Evolutionary conservation across 64 coral and sea anemone species (phyloP), one percentile per base, ranked within the genome.

Genomic region (Actinia tenebrosa): DNA sequence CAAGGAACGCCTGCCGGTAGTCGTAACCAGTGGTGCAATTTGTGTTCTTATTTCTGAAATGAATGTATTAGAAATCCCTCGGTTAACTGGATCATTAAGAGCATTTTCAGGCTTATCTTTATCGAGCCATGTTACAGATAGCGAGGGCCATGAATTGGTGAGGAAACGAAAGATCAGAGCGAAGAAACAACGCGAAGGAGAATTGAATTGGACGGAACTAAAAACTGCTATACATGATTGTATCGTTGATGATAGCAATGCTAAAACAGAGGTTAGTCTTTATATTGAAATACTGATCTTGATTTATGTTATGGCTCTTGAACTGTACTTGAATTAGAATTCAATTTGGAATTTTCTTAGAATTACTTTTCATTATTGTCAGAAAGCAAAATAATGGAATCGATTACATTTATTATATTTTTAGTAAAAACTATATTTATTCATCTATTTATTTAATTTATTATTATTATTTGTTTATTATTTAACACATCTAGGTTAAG

Each of bases 81-180:
- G 97, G n/a, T 83, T 99, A 63, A 99, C 97, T 75, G 93, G 93
- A 14, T 93, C 93, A 27, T 89, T 99, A n/a, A 89, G 97, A 79
- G 97, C 97, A 8, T 99, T 95, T 88, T 95, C 97, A 47, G 97
- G 97, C 6, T 82, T 99, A 0, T 90, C 93, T 9, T 88, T 88
- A 60, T 88, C 97, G 27, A 61, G 77, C n/a, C 19, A 71, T 45
- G 27, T 68, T 30, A 88, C 60, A 6, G 88, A 59, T 19, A 26
- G n/a, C 43, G 84, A 77, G 46, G 56, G 20, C 27, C 91, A 90
- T 45, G 86, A 91, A 27, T 22, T 95, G 53, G 91, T 90, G 71
- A 92, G 91, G 85, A 99, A 99, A 90, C 80, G 97, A 42, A 53
- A 93, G 89, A 50, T 86, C 16, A 89, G 91, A 71, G 89, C 97